phyloP scores from a whole-genome alignment of 2,888 invertebrate genomes.

The Epirrhoe alternata region DNA sequence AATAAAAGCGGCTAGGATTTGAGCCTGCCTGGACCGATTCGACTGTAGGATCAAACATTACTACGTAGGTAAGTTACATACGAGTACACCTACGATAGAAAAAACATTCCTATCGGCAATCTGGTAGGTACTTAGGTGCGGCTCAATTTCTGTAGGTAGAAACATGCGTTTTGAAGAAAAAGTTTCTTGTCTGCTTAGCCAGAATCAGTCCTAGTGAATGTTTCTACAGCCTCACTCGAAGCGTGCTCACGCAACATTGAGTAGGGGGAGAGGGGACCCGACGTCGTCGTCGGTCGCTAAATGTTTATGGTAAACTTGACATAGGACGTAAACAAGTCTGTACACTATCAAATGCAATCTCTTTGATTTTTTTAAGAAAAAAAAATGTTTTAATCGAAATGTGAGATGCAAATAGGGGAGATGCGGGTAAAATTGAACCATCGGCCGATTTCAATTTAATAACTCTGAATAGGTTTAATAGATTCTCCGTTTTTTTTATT shows the following conservation, averaged over 20 bases:
- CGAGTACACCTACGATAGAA: no score
- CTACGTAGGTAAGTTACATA: no score
- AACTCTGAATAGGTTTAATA: not conserved
- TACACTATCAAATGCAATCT: no score
- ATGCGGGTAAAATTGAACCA: not conserved
- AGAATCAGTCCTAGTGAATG: not conserved
- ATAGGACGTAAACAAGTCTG: not conserved
- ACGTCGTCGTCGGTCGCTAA: not conserved
- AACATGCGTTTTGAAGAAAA: not conserved
- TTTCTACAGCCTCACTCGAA: conserved; percentile 6
- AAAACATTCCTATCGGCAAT: no score
- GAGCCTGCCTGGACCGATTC: no score
- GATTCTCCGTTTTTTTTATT: no score
- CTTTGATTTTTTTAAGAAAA: not conserved
- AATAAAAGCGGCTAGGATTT: no score
- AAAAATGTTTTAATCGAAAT: not conserved
- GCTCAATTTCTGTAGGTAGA: no score
- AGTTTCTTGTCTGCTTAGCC: not conserved
- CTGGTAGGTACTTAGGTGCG: no score
- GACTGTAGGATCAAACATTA: no score
- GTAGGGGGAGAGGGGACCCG: conserved; percentile 1
- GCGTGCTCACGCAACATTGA: conserved; percentile 10
- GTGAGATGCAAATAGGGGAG: not conserved
- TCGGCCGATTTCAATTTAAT: not conserved
- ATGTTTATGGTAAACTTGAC: conserved; percentile 8